Percentiles rank a stretch among this genome's conserved stretches.
Conservation (phyloP, 2,888 invertebrate species). For the Polydrusus tereticollis region DNA sequence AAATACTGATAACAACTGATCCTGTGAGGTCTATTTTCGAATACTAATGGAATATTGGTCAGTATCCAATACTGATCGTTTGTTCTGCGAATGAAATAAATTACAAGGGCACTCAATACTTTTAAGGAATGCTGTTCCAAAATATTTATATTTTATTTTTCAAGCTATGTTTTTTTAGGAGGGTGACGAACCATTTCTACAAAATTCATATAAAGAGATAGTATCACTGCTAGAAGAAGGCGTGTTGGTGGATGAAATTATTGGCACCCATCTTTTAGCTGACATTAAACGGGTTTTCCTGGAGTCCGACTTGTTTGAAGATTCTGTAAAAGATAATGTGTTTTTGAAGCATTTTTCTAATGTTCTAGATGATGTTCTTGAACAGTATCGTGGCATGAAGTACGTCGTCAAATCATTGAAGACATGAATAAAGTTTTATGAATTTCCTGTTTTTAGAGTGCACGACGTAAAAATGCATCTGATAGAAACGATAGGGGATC, state of each 20-base stretch:
- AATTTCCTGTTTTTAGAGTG: slow-evolving; percentile 57
- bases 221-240: slow-evolving; percentile 70
- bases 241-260: slow-evolving; percentile 71
- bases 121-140: too few species aligned
- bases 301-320: slow-evolving; percentile 63
- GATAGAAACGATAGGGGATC: slow-evolving; percentile 60
- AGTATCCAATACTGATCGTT: too few species aligned
- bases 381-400: slow-evolving; percentile 67
- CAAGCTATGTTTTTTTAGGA: slow-evolving; percentile 35
- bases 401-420: slow-evolving; percentile 54
- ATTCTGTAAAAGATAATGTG: slow-evolving; percentile 63
- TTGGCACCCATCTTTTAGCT: slow-evolving; percentile 69
- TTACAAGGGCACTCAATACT: too few species aligned
- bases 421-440: too few species aligned
- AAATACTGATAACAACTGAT: too few species aligned
- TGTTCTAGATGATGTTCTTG: slow-evolving; percentile 64
- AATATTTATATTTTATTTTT: neutral
- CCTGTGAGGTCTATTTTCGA: too few species aligned
- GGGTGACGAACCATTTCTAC: slow-evolving; percentile 42
- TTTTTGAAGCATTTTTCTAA: slow-evolving; percentile 68
- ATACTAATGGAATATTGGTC: too few species aligned
- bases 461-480: slow-evolving; percentile 60
- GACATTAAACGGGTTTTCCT: slow-evolving; percentile 69
- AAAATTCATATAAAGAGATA: slow-evolving; percentile 68
- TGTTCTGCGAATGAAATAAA: too few species aligned